These are phyloP conservation scores for Eutolmus rufibarbis DNA, from an alignment of 2,888 invertebrate genomes.

Conservation along the genomic window DNA sequence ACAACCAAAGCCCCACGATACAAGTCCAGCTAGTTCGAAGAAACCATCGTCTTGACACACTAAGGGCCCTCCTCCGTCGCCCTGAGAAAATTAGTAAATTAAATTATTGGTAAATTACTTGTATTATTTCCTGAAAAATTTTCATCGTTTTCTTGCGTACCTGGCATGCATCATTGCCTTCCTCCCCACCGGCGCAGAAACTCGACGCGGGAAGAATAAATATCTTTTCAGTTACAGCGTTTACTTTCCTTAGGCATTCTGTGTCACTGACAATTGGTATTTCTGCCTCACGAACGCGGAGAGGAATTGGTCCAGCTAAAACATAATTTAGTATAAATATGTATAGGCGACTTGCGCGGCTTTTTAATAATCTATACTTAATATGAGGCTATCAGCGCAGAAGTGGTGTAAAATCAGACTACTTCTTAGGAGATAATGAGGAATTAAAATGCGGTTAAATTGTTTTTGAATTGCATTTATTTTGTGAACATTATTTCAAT, in stretches of 20 bases:
- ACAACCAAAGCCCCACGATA: slow-evolving; percentile 95
- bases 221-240: slow-evolving; percentile 93
- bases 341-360: no score
- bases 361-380: no score
- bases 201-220: slow-evolving; percentile 92
- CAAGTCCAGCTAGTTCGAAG: slow-evolving; percentile 90
- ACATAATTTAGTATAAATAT: not conserved
- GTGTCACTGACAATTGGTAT: slow-evolving; percentile 92
- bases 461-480: no score
- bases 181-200: slow-evolving; percentile 93
- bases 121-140: not conserved
- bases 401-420: no score
- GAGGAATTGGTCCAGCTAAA: slow-evolving; percentile 84
- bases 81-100: slow-evolving; percentile 64
- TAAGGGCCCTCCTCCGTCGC: slow-evolving; percentile 92
- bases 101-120: not conserved
- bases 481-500: no score
- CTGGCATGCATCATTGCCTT: slow-evolving; percentile 93
- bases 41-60: slow-evolving; percentile 93
- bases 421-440: no score
- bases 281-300: slow-evolving; percentile 88
- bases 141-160: slow-evolving; percentile 61
- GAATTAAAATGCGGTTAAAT: no score
- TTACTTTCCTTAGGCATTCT: slow-evolving; percentile 90
- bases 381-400: no score